phyloP scores from a whole-genome alignment of 2,113 vertebrate genomes.

The Periophthalmodon schlosseri region DNA sequence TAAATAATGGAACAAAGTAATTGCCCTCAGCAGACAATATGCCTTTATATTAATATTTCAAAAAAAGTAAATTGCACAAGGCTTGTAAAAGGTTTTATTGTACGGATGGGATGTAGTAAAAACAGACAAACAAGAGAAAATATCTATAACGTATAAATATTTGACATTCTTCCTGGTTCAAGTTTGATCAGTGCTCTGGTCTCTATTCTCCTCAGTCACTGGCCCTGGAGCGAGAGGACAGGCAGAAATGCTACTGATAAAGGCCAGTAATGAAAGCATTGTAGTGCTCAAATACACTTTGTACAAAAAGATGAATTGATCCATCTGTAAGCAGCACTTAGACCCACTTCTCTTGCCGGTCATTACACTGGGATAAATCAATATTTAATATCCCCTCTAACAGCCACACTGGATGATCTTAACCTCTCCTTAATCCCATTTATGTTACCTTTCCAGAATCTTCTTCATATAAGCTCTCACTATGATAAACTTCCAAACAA shows the following conservation, averaged over 20 bases:
- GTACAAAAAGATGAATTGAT: constrained; percentile 86
- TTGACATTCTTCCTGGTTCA: constrained; percentile 72
- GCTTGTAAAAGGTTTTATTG: constrained; percentile 77
- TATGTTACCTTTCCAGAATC: constrained; percentile 87
- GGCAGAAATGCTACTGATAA: constrained; percentile 39
- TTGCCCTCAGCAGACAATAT: constrained; percentile 77
- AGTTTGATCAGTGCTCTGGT: constrained; percentile 43
- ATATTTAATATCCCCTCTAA: constrained; percentile 89
- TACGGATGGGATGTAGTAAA: constrained; percentile 65
- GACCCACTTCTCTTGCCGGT: constrained; percentile 80
- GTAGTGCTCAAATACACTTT: constrained; percentile 78
- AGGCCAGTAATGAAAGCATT: constrained; percentile 67
- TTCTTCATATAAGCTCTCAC: constrained; percentile 77
- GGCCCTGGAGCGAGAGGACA: constrained; percentile 20
- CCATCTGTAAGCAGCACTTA: constrained; percentile 86
- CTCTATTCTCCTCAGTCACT: constrained; percentile 47
- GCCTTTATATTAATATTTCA: constrained; percentile 80
- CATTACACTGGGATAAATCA: constrained; percentile 87
- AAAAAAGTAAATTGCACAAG: constrained; percentile 69
- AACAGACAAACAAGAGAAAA: constrained; percentile 73
- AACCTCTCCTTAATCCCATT: constrained; percentile 90
- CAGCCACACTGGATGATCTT: constrained; percentile 83
- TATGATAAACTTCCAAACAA: constrained; percentile 84
- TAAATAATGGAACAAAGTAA: constrained; percentile 82
- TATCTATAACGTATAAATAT: constrained; percentile 73